Evolutionary conservation across 2,113 vertebrate species (phyloP).

Genomic region (Micronisus gabar): DNA sequence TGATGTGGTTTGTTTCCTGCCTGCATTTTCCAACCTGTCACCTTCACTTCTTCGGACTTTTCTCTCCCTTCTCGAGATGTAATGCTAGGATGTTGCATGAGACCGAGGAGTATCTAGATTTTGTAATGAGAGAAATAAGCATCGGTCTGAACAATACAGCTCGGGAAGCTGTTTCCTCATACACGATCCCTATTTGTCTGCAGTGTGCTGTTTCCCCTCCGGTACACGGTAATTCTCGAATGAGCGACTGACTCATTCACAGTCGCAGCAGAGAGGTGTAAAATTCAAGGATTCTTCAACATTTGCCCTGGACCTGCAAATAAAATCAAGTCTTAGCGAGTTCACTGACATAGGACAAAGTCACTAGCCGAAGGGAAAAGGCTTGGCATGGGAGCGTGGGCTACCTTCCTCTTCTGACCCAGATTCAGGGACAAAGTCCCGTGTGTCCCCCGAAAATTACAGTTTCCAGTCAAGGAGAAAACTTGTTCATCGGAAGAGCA

Average conservation of each 20-base stretch:
- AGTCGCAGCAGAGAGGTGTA: neutral
- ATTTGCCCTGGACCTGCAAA: neutral
- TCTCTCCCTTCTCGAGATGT: neutral
- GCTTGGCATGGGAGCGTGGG: neutral
- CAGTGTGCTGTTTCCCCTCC: neutral
- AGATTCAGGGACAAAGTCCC: neutral
- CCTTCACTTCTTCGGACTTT: neutral
- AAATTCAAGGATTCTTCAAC: neutral
- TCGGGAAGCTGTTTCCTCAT: neutral
- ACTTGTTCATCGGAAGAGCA: neutral
- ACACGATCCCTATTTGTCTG: neutral
- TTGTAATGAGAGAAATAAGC: neutral
- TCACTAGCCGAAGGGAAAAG: neutral
- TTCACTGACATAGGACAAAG: neutral
- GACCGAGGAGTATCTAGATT: neutral
- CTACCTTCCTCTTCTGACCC: neutral
- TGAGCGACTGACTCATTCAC: neutral
- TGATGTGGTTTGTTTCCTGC: neutral
- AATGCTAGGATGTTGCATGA: neutral
- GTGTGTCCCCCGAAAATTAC: neutral
- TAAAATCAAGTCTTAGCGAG: neutral
- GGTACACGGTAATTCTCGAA: neutral
- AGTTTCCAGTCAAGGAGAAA: neutral
- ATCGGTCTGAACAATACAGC: neutral
- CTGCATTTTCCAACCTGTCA: neutral